phyloP scores from a whole-genome alignment of 53 echinoderm and acorn worm species.

The Temnopleurus reevesii region DNA sequence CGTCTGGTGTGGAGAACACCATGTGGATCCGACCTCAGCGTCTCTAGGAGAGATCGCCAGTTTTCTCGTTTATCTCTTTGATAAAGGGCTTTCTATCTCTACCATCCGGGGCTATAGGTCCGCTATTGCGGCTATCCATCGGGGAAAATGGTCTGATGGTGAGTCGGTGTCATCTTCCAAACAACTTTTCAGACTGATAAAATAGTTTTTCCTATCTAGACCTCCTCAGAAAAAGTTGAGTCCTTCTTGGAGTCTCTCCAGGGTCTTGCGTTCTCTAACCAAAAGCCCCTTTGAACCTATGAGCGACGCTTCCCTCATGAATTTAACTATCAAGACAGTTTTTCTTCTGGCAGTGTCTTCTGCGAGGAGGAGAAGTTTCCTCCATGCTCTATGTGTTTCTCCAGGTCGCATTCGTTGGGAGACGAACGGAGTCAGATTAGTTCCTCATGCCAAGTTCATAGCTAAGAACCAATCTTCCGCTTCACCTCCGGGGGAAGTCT shows the following conservation, averaged over 20 bases:
- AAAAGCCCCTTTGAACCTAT: constrained; percentile 25
- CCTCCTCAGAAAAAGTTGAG: background rate
- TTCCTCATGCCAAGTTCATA: background rate
- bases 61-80: constrained; percentile 21
- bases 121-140: constrained; percentile 38
- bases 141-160: too few relatives aligned
- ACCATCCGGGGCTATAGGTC: constrained; percentile 30
- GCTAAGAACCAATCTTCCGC: constrained; percentile 50
- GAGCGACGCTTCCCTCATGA: background rate
- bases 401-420: constrained; percentile 37
- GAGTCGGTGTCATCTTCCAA: too few relatives aligned
- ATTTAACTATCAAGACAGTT: background rate
- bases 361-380: background rate
- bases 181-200: too few relatives aligned
- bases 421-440: background rate
- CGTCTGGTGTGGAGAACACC: background rate
- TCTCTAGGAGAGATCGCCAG: constrained; percentile 26
- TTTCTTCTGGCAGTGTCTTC: background rate
- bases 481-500: too few relatives aligned
- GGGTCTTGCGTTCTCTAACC: constrained; percentile 4
- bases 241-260: background rate
- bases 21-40: constrained; percentile 47
- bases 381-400: background rate
- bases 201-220: too few relatives aligned
- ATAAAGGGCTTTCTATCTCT: background rate